Conservation (phyloP, 2,888 invertebrate species). For the Pollenia angustigena region DNA sequence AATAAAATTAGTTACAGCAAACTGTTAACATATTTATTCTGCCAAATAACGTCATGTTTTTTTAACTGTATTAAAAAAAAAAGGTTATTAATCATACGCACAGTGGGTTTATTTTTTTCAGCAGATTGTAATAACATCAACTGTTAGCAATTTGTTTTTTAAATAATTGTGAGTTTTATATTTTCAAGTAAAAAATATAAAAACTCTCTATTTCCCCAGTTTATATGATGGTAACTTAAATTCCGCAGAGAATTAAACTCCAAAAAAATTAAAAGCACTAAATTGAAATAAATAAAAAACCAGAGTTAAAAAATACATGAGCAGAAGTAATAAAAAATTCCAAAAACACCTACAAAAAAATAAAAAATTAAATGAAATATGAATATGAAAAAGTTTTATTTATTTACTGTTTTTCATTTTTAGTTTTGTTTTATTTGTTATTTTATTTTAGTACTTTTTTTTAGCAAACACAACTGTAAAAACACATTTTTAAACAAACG, state of each 20-base stretch:
- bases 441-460: background rate
- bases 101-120: background rate
- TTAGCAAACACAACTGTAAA: background rate
- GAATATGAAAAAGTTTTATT: conserved; percentile 45
- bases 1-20: too few species aligned
- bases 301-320: background rate
- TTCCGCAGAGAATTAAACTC: conserved; percentile 46
- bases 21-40: background rate
- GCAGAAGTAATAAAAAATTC: background rate
- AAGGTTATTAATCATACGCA: conserved; percentile 25
- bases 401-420: conserved; percentile 19
- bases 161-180: background rate
- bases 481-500: conserved; percentile 41
- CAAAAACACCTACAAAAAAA: background rate
- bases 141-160: conserved; percentile 50
- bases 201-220: conserved; percentile 43
- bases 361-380: background rate
- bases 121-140: background rate
- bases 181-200: conserved; percentile 26
- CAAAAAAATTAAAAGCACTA: background rate
- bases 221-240: conserved; percentile 38
- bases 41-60: background rate
- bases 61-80: background rate
- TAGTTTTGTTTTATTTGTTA: background rate
- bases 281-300: conserved; percentile 25